Evolutionary conservation across 2,113 vertebrate species (phyloP), one percentile per base, ranked within the genome.

Genomic region (Scomber japonicus): DNA sequence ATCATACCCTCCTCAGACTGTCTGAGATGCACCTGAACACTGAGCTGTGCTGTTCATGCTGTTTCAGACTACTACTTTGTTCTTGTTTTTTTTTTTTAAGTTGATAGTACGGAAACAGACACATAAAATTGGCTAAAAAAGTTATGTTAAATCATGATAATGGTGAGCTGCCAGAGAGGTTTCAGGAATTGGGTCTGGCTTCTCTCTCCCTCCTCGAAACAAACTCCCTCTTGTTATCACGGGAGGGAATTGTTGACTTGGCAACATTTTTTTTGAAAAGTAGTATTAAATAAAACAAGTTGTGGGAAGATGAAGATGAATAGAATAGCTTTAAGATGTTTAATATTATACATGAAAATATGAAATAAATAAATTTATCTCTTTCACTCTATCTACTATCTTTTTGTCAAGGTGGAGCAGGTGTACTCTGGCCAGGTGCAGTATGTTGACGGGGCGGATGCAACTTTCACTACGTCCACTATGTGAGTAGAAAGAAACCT

Each of bases 381-480:
- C 35, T 63, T 63, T 21, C 40, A 40, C 35, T 40, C 35, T 40
- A 7, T 40, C 9, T 40, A 40, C 35, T 40, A 40, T 44, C 40
- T 40, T 78, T 54, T 86, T 72, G 35, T 74, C 8, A 84, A 97
- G 96, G 95, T 96, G 64, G 96, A 96, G 86, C 96, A 97, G 31
- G 96, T 97, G 44, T 98, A 96, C 85, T 89, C 96, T 35, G 95
- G 94, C 78, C 97, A 97, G 88, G 96, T 97, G 76, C 96, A 97
- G 90, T 98, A 97, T 68, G 96, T 97, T 93, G 97, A 98, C 30
- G 96, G 94, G 8, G 83, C 94, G 44, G 97, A 97, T 1, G 64
- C 94, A 67, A 92, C 92, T 83, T 98, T 96, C 87, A 93, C 89
- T 74, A 94, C 95, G 1, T 91, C 97, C 89, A 96, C 94, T 84